Conservation (phyloP, 2,797 vertebrate genomes). For the Catharus ustulatus region DNA sequence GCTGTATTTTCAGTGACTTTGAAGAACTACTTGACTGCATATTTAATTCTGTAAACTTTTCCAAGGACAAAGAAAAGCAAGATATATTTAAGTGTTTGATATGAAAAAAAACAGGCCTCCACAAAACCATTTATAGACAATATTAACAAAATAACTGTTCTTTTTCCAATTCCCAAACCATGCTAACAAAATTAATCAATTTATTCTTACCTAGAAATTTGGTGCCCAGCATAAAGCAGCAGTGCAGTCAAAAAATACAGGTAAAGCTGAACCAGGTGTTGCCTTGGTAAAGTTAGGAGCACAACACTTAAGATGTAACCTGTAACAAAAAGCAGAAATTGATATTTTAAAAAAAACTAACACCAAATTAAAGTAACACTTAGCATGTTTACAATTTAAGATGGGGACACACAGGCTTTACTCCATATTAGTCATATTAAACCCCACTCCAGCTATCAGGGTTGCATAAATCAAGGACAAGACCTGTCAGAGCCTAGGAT, state of each 20-base stretch:
- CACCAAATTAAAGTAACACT: neutral
- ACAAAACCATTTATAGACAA: neutral
- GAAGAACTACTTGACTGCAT: neutral
- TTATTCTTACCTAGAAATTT: conserved; percentile 91
- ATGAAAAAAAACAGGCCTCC: neutral
- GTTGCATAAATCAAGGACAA: neutral
- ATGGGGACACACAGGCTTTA: neutral
- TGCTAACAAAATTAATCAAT: neutral
- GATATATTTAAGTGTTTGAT: neutral
- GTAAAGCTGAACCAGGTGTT: conserved; percentile 97
- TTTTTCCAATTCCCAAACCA: neutral
- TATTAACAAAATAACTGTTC: neutral
- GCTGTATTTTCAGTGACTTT: neutral
- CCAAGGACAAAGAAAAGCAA: neutral
- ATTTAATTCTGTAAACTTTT: neutral
- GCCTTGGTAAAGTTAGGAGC: conserved; percentile 93
- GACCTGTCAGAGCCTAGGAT: neutral
- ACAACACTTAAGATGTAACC: conserved; percentile 98
- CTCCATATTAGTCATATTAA: neutral
- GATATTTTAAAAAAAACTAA: neutral
- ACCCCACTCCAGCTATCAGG: neutral
- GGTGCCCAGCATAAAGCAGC: conserved; percentile 95
- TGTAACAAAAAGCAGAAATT: conserved; percentile 68
- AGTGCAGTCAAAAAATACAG: conserved; percentile 94
- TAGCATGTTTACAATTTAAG: neutral